phyloP scores from a whole-genome alignment of 2,888 invertebrate genomes.

The Agonopterix subpropinquella region DNA sequence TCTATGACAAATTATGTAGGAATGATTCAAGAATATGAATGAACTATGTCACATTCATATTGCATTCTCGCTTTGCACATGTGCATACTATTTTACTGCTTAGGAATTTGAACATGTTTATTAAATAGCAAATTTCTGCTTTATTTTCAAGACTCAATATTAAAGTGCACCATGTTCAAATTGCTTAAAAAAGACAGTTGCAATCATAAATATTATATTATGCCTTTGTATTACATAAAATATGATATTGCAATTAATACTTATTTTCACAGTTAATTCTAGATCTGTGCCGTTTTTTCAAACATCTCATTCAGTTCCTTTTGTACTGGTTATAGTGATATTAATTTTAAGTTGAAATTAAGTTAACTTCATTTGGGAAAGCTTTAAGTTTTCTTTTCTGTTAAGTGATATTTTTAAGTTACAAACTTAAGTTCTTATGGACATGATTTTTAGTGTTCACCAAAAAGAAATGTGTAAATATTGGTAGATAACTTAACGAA shows the following conservation, averaged over 20 bases:
- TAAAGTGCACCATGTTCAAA: no score
- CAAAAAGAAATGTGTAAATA: no score
- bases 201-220: no score
- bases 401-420: not conserved
- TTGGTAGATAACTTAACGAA: no score
- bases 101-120: not conserved
- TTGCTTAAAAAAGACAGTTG: no score
- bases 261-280: slow-evolving; percentile 7
- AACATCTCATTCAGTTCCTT: slow-evolving; percentile 56
- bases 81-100: not conserved
- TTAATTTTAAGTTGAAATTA: slow-evolving; percentile 53
- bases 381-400: slow-evolving; percentile 5
- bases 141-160: no score
- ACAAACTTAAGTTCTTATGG: no score
- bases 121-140: no score
- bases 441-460: no score
- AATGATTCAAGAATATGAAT: not conserved
- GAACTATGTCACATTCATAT: not conserved
- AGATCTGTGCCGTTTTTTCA: slow-evolving; percentile 33
- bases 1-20: not conserved
- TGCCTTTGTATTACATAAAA: no score
- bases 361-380: slow-evolving; percentile 18
- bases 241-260: no score
- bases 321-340: slow-evolving; percentile 64
- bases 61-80: not conserved